Evolutionary conservation across 1,140 invertebrate species (phyloP).

Genomic region (Mesaphorura yosii): DNA sequence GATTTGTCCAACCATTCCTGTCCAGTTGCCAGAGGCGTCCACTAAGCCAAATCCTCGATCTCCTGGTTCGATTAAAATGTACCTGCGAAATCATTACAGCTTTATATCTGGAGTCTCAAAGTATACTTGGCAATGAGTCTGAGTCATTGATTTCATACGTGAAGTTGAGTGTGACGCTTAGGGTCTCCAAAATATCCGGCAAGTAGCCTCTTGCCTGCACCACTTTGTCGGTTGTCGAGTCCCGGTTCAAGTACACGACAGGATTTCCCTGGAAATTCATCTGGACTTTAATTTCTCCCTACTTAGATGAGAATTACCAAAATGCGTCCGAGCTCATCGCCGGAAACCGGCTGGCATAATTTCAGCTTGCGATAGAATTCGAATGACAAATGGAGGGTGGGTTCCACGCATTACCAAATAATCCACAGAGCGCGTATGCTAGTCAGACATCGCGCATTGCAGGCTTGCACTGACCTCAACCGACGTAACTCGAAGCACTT

Average conservation of each 20-base stretch:
- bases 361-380: no score
- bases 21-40: constrained; percentile 22
- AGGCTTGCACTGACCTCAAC: constrained; percentile 18
- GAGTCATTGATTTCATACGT: constrained; percentile 17
- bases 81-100: constrained; percentile 4
- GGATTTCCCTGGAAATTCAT: constrained; percentile 11
- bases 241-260: constrained; percentile 10
- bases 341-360: no score
- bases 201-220: constrained; percentile 12
- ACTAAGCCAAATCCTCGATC: constrained; percentile 21
- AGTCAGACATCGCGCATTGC: no score
- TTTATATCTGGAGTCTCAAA: no score
- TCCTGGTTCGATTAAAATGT: constrained; percentile 1
- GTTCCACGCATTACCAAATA: no score
- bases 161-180: constrained; percentile 19
- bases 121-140: no score
- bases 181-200: constrained; percentile 16
- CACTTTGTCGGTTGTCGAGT: background rate
- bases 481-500: constrained; percentile 14
- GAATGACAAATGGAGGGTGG: no score
- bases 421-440: no score
- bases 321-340: no score
- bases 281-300: no score
- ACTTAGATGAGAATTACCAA: no score
- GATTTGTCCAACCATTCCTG: constrained; percentile 26